phyloP scores from a whole-genome alignment of 64 coral and sea anemone species.

The Montipora cactus region DNA sequence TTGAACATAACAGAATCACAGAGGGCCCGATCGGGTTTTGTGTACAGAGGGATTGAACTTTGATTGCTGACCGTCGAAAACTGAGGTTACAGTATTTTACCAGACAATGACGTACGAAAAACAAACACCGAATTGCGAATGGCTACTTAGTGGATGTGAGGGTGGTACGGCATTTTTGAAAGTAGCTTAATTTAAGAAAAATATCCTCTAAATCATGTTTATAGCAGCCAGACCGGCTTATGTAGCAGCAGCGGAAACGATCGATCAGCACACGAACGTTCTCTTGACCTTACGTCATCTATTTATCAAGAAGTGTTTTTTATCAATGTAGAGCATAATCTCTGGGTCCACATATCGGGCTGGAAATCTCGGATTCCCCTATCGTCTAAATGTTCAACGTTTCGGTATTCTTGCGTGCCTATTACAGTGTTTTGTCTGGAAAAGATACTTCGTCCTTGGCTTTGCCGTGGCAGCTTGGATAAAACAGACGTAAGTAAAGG shows the following conservation, averaged over 20 bases:
- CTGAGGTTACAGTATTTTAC: neutral
- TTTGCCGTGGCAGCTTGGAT: neutral
- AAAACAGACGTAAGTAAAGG: neutral
- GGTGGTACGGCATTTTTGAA: too few species aligned
- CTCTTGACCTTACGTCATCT: slow-evolving; percentile 4
- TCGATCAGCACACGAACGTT: neutral
- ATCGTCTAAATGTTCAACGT: neutral
- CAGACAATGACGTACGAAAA: neutral
- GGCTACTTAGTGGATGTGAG: neutral
- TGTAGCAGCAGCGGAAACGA: neutral
- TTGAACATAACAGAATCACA: neutral
- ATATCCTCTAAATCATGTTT: too few species aligned
- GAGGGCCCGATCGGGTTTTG: neutral
- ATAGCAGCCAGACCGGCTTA: too few species aligned
- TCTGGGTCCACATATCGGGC: neutral
- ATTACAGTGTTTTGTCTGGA: neutral
- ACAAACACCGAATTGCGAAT: neutral
- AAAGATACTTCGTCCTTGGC: neutral
- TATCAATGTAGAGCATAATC: slow-evolving; percentile 13
- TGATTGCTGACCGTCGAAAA: too few species aligned
- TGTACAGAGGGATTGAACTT: neutral
- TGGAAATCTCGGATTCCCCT: slow-evolving; percentile 16
- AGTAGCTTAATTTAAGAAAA: neutral
- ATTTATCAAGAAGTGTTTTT: slow-evolving; percentile 9
- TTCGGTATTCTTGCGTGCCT: neutral